phyloP scores from a whole-genome alignment of 2,113 vertebrate species.

The Lichenostomus cassidix region DNA sequence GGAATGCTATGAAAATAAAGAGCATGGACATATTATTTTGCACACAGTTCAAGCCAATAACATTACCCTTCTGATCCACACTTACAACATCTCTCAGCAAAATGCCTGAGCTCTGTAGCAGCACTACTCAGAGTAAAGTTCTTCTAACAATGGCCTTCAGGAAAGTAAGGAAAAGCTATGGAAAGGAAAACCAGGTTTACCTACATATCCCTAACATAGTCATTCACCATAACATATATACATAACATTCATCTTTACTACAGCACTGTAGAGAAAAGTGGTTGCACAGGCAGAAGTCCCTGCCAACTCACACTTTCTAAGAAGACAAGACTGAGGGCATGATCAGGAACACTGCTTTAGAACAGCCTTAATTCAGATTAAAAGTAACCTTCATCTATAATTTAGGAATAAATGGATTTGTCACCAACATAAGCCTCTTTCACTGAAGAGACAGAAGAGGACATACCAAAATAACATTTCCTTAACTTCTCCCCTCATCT shows the following conservation, averaged over 20 bases:
- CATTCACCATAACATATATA: not conserved
- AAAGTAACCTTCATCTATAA: not conserved
- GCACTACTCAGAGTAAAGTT: not conserved
- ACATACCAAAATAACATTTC: not conserved
- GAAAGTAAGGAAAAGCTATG: not conserved
- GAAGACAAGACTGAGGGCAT: not conserved
- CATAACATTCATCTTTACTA: not conserved
- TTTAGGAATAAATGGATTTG: not conserved
- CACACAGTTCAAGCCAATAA: not conserved
- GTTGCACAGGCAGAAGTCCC: not conserved
- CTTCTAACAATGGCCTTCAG: not conserved
- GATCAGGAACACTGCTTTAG: not conserved
- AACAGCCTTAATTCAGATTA: not conserved
- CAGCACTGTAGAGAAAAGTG: accelerated
- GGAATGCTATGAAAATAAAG: not conserved
- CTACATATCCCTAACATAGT: not conserved
- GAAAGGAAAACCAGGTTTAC: not conserved
- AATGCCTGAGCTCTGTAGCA: not conserved
- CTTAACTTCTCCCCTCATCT: not conserved
- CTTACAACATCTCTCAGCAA: not conserved
- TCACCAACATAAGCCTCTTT: not conserved
- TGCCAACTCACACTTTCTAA: not conserved
- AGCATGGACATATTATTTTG: not conserved
- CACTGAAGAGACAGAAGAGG: not conserved
- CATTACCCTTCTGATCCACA: not conserved